Base-by-base conservation (phyloP, 2,888 invertebrate species). In the Microctonus brassicae region DNA sequence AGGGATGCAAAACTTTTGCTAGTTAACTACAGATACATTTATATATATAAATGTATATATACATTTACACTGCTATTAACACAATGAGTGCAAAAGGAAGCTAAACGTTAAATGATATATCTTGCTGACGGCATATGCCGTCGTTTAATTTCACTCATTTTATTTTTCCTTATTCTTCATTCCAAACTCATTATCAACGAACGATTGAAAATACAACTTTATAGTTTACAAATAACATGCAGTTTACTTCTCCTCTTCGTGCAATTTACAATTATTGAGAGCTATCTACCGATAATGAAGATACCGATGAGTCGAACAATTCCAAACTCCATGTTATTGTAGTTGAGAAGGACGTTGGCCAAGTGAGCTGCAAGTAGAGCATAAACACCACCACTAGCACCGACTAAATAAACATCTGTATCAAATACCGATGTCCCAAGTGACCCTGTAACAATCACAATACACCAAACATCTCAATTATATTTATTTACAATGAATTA, bases 331-430 rank as follows among this genome's bases (percentile, higher is more conserved):
- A 98, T 97, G 86, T 96, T 95, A 86, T 96, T 95, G 89, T 96
- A 97, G 90, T 98, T 98, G 77, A 98, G 90, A 82, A 98, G 90
- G 64, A 98, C 96, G 88, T 99, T 98, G 77, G 98, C 97, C 78
- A 99, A 90, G 88, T 99, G 98, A 55, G 98, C 98, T 4, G 98
- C 97, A 61, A 99, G 89, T 34, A 99, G 90, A 17, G 98, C 98
- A 89, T 99, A 99, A 60, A 98, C 98, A 0, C 99, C 99, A 26
- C 98, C 98, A 67, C 97, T 98, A 2, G 98, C 98, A 65, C 99
- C 99, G 68, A 97, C 97, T 77, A 99, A 91, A 88, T 95, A 97
- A 70, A 97, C 97, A 88, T 96, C 94, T 62, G 95, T 95, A 89
- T 97, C 97, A 85, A 97, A 94, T 69, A 98, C 96, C 73, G 96